A percentile compares a stretch with the other conserved stretches of the same genome.
These are phyloP conservation scores for Bubo bubo DNA, from an alignment of 2,113 vertebrate genomes.

Conservation along the genomic window DNA sequence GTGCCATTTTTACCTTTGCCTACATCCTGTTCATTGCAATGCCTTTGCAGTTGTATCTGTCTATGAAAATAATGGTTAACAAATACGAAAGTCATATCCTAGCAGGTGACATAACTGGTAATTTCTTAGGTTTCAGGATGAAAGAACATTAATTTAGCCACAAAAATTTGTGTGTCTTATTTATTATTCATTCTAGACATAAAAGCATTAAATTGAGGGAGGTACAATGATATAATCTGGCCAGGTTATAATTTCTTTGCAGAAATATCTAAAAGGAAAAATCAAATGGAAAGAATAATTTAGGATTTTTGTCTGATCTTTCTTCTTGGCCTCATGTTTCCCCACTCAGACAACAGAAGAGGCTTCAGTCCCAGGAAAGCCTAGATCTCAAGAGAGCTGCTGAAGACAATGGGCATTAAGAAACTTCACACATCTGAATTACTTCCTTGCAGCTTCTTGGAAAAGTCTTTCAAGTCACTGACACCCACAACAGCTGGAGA, in stretches of 20 bases:
- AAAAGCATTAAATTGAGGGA: background rate
- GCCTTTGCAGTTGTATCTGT: background rate
- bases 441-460: background rate
- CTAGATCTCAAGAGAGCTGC: background rate
- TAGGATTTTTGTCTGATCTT: background rate
- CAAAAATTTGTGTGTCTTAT: background rate
- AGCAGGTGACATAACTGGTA: background rate
- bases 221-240: background rate
- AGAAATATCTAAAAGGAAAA: background rate
- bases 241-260: background rate
- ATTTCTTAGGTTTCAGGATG: background rate
- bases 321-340: background rate
- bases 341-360: background rate
- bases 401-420: background rate
- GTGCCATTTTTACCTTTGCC: background rate
- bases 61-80: background rate
- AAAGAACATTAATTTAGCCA: background rate
- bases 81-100: background rate
- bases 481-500: background rate
- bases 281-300: background rate
- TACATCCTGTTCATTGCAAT: background rate
- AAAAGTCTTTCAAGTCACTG: background rate
- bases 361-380: background rate
- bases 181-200: background rate
- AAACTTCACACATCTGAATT: background rate